Evolutionary conservation across 1,140 invertebrate species (phyloP).

Genomic region (Alviniconcha marisindica): DNA sequence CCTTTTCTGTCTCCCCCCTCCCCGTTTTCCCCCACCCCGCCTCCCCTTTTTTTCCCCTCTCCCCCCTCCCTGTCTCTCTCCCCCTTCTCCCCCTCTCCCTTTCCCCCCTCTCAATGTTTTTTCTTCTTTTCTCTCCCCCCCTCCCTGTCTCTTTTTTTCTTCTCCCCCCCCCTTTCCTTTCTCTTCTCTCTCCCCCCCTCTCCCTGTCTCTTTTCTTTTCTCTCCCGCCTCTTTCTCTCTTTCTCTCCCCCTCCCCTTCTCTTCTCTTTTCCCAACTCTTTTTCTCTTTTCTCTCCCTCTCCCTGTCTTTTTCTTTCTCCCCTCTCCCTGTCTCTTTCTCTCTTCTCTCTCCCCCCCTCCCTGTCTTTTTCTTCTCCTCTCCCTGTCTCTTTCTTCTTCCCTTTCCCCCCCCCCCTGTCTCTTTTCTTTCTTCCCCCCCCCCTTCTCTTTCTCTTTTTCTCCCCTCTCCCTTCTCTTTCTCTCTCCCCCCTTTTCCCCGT

Average conservation of each 20-base stretch:
- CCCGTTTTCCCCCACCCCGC: too few species aligned
- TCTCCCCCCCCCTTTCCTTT: neutral
- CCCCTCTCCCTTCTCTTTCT: too few species aligned
- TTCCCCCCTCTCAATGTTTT: constrained; percentile 7
- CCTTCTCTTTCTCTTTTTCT: too few species aligned
- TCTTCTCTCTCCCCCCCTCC: too few species aligned
- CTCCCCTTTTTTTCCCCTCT: neutral
- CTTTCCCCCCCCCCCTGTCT: too few species aligned
- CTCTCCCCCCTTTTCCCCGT: too few species aligned
- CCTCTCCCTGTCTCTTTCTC: neutral
- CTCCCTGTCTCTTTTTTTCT: neutral
- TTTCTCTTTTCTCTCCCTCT: neutral
- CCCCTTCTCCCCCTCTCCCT: neutral
- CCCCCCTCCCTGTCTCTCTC: neutral
- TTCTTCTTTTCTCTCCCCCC: neutral
- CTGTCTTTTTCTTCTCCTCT: too few species aligned
- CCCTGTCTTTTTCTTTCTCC: neutral
- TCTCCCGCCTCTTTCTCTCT: neutral
- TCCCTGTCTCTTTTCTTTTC: neutral
- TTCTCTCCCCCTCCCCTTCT: constrained; percentile 8
- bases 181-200: neutral
- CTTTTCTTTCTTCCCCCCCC: too few species aligned
- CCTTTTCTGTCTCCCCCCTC: neutral
- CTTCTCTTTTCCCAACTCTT: too few species aligned
- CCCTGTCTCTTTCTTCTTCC: too few species aligned